A percentile compares a stretch with the other conserved stretches of the same genome.
These are phyloP conservation scores for Brenthis daphne DNA, from an alignment of 2,888 invertebrate species.

Conservation along the genomic window DNA sequence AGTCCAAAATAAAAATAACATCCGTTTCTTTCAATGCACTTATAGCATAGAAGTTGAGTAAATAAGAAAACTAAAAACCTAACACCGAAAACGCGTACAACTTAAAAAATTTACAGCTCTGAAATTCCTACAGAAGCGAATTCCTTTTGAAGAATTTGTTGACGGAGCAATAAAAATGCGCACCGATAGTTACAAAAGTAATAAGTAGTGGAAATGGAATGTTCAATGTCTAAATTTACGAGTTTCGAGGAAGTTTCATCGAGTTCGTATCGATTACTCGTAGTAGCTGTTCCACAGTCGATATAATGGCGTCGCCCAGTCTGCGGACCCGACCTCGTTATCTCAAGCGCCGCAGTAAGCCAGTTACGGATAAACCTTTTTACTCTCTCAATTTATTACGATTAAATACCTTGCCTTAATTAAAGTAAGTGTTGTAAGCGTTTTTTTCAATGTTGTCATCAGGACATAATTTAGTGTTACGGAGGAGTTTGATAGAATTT, in stretches of 20 bases:
- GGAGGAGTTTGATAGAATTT: background rate
- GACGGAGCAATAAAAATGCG: slow-evolving; percentile 25
- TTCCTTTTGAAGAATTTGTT: slow-evolving; percentile 29
- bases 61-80: background rate
- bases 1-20: too few relatives aligned
- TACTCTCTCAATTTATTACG: slow-evolving; percentile 32
- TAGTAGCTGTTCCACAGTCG: slow-evolving; percentile 42
- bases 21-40: background rate
- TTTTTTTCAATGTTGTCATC: slow-evolving; percentile 2
- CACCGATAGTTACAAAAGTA: slow-evolving; percentile 30
- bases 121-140: slow-evolving; percentile 16
- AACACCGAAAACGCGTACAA: background rate
- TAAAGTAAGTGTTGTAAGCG: slow-evolving; percentile 31
- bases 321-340: slow-evolving; percentile 65
- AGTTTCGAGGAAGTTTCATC: slow-evolving; percentile 24
- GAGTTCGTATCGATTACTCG: slow-evolving; percentile 35
- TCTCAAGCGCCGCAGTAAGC: slow-evolving; percentile 53
- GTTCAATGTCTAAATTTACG: slow-evolving; percentile 28
- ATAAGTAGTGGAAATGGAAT: slow-evolving; percentile 29
- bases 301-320: slow-evolving; percentile 56
- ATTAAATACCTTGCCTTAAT: slow-evolving; percentile 37
- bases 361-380: slow-evolving; percentile 44
- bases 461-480: background rate
- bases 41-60: too few relatives aligned
- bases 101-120: slow-evolving; percentile 1